Evolutionary conservation across 2,888 invertebrate species (phyloP), one percentile per base, ranked within the genome.

Genomic region (Conus canariensis): DNA sequence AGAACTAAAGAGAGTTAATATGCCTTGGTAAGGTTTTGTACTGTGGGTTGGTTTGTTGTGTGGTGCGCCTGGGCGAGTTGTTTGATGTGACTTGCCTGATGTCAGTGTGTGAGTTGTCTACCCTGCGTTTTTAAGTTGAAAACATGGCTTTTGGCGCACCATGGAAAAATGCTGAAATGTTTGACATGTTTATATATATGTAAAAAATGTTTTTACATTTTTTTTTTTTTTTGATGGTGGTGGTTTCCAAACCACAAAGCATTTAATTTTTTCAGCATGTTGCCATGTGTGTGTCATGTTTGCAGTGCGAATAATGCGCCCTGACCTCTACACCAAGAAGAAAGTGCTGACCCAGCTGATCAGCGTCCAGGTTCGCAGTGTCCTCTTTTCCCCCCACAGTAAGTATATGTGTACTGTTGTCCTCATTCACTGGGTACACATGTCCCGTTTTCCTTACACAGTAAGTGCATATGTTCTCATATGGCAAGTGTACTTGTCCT

Each of bases 331-430:
- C 58, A 22, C 10, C 56, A 83, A 58, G 83, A n/a, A 56, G 58
- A 83, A 83, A 83, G 83, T 83, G 6, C 58, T 85, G 83, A 85
- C 59, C n/a, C 85, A 85, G 60, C 25, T 85, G 59, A 25, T 85
- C 60, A 59, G 60, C 12, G 1, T 14, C 12, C 25, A 85, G n/a
- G 12, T 16, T 59, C 85, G 85, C 60, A 30, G 14, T 14, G 10
- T 60, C 10, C 59, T 85, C 25, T 25, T 60, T 25, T 59, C 59
- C 14, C 59, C n/a, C 6, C 85, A 85, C 60, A 85, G 85, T 85
- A 25, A 85, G 85, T 83, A n/a, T 22, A 58, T 45, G 16, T 14
- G 30, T 80, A 9, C 30, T 10, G 9, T 45, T 45, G 3, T 45
- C 45, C 45, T 45, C 45, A 45, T 45, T 45, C 45, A 45, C 45